phyloP scores from a whole-genome alignment of 2,888 invertebrate genomes.

The Watsonalla binaria region DNA sequence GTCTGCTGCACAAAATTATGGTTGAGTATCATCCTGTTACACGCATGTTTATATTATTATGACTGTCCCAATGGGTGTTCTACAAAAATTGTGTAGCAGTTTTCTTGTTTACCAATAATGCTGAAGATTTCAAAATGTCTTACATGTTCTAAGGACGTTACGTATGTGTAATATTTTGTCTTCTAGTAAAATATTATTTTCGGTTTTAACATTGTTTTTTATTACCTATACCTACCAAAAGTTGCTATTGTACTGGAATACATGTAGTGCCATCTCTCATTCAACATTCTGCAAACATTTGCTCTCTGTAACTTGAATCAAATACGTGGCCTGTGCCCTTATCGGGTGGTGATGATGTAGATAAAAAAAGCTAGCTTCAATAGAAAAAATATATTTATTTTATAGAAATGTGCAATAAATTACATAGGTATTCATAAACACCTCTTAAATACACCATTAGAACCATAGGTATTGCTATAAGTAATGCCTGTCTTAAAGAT shows the following conservation, averaged over 20 bases:
- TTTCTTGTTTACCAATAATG: slow-evolving; percentile 48
- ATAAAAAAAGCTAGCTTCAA: not conserved
- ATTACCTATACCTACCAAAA: slow-evolving; percentile 8
- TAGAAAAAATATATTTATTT: slow-evolving; percentile 19
- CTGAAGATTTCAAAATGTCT: slow-evolving; percentile 48
- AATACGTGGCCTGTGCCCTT: too few relatives aligned
- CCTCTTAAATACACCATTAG: slow-evolving; percentile 15
- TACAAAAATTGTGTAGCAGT: slow-evolving; percentile 52
- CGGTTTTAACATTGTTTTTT: slow-evolving; percentile 58
- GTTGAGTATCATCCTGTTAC: slow-evolving; percentile 25
- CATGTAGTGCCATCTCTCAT: too few relatives aligned
- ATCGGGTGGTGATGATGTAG: too few relatives aligned
- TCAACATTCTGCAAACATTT: too few relatives aligned
- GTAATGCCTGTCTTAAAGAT: not conserved
- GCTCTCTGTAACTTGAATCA: too few relatives aligned
- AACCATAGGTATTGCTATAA: not conserved
- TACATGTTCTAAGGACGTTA: slow-evolving; percentile 48
- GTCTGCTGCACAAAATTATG: slow-evolving; percentile 43
- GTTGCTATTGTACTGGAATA: too few relatives aligned
- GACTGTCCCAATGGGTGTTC: slow-evolving; percentile 55
- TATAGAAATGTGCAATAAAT: slow-evolving; percentile 24
- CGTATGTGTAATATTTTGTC: slow-evolving; percentile 68
- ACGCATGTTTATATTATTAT: slow-evolving; percentile 16
- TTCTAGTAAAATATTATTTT: slow-evolving; percentile 77
- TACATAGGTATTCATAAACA: slow-evolving; percentile 19